Evolutionary conservation across 2,888 invertebrate genomes (phyloP).

Genomic region (Candidula unifasciata): DNA sequence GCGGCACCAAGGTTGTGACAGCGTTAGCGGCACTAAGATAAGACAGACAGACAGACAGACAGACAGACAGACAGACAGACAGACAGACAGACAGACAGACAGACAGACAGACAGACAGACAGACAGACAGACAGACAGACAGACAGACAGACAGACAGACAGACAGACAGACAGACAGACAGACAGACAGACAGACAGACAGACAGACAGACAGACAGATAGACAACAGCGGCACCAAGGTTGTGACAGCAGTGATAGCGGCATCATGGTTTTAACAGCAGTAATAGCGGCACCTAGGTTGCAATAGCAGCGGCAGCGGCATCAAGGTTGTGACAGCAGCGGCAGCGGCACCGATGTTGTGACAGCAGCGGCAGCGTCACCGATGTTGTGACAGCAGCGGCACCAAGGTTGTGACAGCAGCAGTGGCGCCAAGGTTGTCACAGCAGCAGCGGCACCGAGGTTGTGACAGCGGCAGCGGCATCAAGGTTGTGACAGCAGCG

Average conservation of each 20-base stretch:
- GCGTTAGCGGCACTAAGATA: background rate
- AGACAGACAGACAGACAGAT: conserved; percentile 43
- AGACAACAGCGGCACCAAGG: too few relatives aligned
- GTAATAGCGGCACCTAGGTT: background rate
- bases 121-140: conserved; percentile 15
- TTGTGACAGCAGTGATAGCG: background rate
- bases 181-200: conserved; percentile 42
- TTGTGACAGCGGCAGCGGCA: too few relatives aligned
- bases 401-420: too few relatives aligned
- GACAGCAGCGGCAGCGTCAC: too few relatives aligned
- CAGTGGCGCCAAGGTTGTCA: too few relatives aligned
- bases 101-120: background rate
- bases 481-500: too few relatives aligned
- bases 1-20: too few relatives aligned
- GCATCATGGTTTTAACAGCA: too few relatives aligned
- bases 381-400: too few relatives aligned
- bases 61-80: background rate
- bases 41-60: background rate
- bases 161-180: conserved; percentile 36
- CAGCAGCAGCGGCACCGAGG: too few relatives aligned
- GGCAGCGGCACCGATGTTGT: too few relatives aligned
- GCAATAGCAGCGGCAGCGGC: background rate
- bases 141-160: conserved; percentile 18
- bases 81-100: background rate
- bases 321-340: background rate